Conservation (phyloP, 2,113 vertebrate genomes). For the Festucalex cinctus region DNA sequence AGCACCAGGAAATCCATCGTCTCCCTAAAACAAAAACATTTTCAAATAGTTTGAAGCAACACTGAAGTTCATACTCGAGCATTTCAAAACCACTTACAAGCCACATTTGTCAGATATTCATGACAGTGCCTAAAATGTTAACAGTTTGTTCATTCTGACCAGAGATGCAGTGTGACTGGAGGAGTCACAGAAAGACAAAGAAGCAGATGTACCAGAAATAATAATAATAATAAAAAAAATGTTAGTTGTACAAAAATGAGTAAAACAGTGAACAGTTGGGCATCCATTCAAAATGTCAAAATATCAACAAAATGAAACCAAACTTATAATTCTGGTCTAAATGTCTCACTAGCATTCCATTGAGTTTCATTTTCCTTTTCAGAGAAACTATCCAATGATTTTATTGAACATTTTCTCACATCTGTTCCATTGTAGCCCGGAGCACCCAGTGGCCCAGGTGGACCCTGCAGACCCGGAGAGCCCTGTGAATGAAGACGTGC, state of each 20-base stretch:
- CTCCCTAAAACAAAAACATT: slow-evolving; percentile 41
- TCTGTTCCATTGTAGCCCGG: slow-evolving; percentile 62
- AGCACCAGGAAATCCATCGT: slow-evolving; percentile 40
- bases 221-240: too few relatives aligned
- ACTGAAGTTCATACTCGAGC: not conserved
- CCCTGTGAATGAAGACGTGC: slow-evolving; percentile 41
- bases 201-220: too few relatives aligned
- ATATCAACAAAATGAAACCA: not conserved
- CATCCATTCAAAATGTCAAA: too few relatives aligned
- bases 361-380: not conserved
- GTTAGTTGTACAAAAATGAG: too few relatives aligned
- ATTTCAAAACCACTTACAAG: not conserved
- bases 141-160: not conserved
- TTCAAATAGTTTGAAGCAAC: not conserved
- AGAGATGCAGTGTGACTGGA: not conserved
- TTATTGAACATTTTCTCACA: slow-evolving; percentile 32
- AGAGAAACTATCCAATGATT: not conserved
- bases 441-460: slow-evolving; percentile 36
- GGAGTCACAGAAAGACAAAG: not conserved
- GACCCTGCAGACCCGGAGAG: slow-evolving; percentile 55
- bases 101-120: too few relatives aligned
- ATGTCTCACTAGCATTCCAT: not conserved
- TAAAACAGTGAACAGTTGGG: too few relatives aligned
- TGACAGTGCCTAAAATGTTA: not conserved
- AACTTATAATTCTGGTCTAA: too few relatives aligned